phyloP scores from a whole-genome alignment of 53 echinoderm and acorn worm genomes.

The Glandiceps talaboti region DNA sequence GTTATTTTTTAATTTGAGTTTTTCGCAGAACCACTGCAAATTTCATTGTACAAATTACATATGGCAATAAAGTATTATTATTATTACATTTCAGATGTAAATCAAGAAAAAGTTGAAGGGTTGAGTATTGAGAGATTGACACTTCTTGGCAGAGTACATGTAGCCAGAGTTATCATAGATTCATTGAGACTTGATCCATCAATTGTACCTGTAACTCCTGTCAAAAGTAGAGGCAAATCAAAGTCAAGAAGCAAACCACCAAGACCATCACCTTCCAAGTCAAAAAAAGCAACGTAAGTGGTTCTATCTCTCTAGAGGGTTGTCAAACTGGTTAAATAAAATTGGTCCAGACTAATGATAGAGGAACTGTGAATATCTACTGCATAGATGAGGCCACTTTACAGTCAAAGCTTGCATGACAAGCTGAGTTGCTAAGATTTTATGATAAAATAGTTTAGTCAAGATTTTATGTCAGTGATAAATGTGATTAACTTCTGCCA shows the following conservation, averaged over 20 bases:
- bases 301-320: too few species aligned
- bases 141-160: constrained; percentile 72
- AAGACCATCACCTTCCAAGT: constrained; percentile 34
- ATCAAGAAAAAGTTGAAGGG: constrained; percentile 27
- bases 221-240: constrained; percentile 1
- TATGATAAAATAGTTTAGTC: too few species aligned
- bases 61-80: too few species aligned
- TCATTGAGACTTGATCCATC: constrained; percentile 22
- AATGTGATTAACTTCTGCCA: too few species aligned
- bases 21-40: too few species aligned
- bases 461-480: neutral
- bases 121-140: constrained; percentile 85
- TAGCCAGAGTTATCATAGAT: constrained; percentile 73
- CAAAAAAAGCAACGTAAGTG: constrained; percentile 44
- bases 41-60: too few species aligned
- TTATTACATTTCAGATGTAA: neutral
- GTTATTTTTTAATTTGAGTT: neutral
- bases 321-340: too few species aligned
- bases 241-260: constrained; percentile 76
- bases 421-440: too few species aligned
- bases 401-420: too few species aligned
- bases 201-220: neutral
- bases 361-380: too few species aligned
- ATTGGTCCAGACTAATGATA: too few species aligned
- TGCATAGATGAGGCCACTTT: too few species aligned